Base-by-base conservation (phyloP, 2,888 invertebrate species). In the Dryomyza anilis region DNA sequence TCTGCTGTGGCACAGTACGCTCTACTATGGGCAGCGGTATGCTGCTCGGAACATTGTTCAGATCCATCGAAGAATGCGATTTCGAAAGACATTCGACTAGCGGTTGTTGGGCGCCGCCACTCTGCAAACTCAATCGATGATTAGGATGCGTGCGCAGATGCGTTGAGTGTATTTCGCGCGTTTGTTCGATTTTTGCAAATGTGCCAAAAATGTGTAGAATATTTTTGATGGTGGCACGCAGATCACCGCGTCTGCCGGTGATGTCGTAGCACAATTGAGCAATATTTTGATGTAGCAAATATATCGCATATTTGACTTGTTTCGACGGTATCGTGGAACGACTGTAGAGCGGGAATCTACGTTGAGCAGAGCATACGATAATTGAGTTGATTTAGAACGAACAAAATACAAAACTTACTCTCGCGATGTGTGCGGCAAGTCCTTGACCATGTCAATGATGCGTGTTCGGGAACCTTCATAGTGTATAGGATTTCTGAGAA, bases 251-350 rank as follows among this genome's bases (percentile, higher is more conserved):
- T 33, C 65, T 48, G 21, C 77, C 75, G 52, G 74, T 74, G 61
- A 78, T 75, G 67, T 81, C 80, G 55, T 72, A 80, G 69, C 80
- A 81, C n/a, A 97, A 83, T 83, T 98, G 98, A 1, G 94, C 94
- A 68, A 98, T 92, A 79, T 98, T 96, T 84, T 96, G 96, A 85
- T 97, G 97, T 30, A 98, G 84, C 14, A 97, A 85, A 79, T 93
- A 97, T 69, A 97, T 91, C 4, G 91, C 97, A 82, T 96, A 96
- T 67, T 93, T 90, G 78, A 95, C 78, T 52, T 78, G 74, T 66
- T 83, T 83, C 48, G 81, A 78, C 6, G 81, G 80, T 67, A 83
- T 76, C 58, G 75, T 76, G 21, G 80, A 76, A 25, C 80, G 78
- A 36, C 75, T 88, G 81, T 89, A 95, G 14, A 96, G 83, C 0